Base-by-base conservation (phyloP, 2,797 vertebrate species). In the Fundulus diaphanus region DNA sequence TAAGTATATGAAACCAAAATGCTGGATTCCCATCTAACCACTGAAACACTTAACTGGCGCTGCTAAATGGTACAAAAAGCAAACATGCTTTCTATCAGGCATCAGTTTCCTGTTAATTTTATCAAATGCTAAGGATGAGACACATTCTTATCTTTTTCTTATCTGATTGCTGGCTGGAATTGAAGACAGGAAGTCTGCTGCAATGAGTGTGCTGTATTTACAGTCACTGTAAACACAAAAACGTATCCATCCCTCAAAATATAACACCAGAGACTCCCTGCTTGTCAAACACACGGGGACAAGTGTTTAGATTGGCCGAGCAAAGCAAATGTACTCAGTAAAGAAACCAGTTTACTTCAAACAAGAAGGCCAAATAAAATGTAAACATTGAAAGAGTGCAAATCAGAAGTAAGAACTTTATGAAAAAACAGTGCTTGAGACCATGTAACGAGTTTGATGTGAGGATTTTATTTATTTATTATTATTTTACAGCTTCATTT, bases 151-250 rank as follows among this genome's bases (percentile, higher is more conserved):
- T 72, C 78, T 70, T 70, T 80, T 77, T 80, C 87, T 85, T 79
- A 87, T 89, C 88, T 82, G 73, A 84, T 76, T 76, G 70, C 69
- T 76, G 77, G 77, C 79, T 78, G 83, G 75, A 90, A 83, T 83
- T 81, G 76, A 82, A 89, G 85, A 87, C 86, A 86, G 86, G 88
- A 88, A 85, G 85, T 89, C 75, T 70, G 82, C 77, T 42, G 77
- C 79, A 79, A 80, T 67, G 80, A 88, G 82, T 80, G 81, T 77
- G 84, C 76, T 88, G 82, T 90, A 83, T 91, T 88, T 87, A 65
- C 56, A 81, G 57, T 35, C 70, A 82, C 61, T 87, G 73, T 88
- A 90, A 92, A 92, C 88, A 89, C 27, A 1, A 49, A 77, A 72
- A 71, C 75, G 42, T 33, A 72, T 82, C 68, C 57, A 71, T 66